These are phyloP conservation scores for Stegostoma tigrinum DNA, from an alignment of 2,113 vertebrate species.

Conservation along the genomic window DNA sequence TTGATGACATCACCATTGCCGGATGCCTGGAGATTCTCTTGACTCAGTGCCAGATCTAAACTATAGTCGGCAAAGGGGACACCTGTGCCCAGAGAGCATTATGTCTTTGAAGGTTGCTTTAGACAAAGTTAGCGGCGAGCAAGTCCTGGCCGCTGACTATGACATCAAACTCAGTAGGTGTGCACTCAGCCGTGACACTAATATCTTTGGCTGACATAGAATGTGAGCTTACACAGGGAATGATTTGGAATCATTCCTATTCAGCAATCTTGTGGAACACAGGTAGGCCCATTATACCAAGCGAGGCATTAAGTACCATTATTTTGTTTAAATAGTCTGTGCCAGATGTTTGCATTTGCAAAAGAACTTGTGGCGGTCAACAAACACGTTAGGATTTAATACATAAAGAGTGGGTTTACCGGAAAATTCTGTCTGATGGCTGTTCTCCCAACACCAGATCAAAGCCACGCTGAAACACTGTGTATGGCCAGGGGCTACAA, in stretches of 20 bases:
- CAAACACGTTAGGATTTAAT: not conserved
- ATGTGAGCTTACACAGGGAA: not conserved
- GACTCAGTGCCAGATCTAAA: not conserved
- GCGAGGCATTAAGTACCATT: not conserved
- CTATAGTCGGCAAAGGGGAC: not conserved
- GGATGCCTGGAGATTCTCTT: not conserved
- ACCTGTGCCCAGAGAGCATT: no score
- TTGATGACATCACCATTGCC: not conserved
- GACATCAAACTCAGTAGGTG: not conserved
- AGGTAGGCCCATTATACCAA: not conserved
- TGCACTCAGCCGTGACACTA: not conserved
- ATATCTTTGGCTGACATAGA: not conserved
- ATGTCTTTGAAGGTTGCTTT: not conserved
- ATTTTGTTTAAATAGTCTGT: not conserved
- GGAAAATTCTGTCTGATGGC: constrained; percentile 97
- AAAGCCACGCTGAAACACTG: constrained; percentile 96
- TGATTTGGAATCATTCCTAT: not conserved
- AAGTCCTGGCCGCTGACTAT: not conserved
- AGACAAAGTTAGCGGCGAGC: not conserved
- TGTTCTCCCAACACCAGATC: constrained; percentile 97
- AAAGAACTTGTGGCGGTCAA: not conserved
- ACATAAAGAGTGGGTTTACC: constrained; percentile 60
- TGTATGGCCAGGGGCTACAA: constrained; percentile 92
- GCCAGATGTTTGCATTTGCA: not conserved
- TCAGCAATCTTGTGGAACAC: not conserved